Base-by-base conservation (phyloP, 1,140 invertebrate species). In the Pseudachorutes palmiensis region DNA sequence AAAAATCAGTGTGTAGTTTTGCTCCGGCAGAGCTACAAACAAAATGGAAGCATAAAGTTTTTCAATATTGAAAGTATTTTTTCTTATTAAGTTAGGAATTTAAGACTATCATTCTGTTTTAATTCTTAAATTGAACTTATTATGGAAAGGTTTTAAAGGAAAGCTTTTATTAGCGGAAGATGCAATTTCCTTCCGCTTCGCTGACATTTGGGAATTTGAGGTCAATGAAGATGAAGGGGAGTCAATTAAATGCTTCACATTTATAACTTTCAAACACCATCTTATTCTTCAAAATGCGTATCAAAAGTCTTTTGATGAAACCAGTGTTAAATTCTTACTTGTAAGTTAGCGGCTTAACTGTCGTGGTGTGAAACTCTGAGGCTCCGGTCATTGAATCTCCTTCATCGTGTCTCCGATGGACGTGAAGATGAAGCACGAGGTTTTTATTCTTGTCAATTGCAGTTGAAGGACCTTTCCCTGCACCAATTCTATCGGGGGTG, bases 281-380 rank as follows among this genome's bases (percentile, higher is more conserved):
- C n/a, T n/a, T n/a, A n/a, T n/a, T n/a, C n/a, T n/a, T n/a, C n/a
- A n/a, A n/a, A n/a, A n/a, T n/a, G n/a, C n/a, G n/a, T n/a, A n/a
- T n/a, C n/a, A n/a, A n/a, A n/a, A n/a, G n/a, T n/a, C n/a, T n/a
- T n/a, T n/a, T n/a, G n/a, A n/a, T n/a, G n/a, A n/a, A n/a, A n/a
- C n/a, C n/a, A n/a, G n/a, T n/a, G n/a, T n/a, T n/a, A n/a, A 45
- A 29, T 55, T 33, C 68, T 70, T 68, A 74, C 72, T 71, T 71
- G 65, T 68, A 74, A 24, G 65, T 65, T 3, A 72, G 29, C 28
- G 72, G 72, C 59, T 74, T 74, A 16, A 64, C 68, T 3, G 68
- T 71, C 1, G 64, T 58, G n/a, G 66, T 60, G 28, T 45, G 12
- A 29, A 30, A 33, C 19, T 71, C 63, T 16, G 72, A 71, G 0